Evolutionary conservation across 2,888 invertebrate genomes (phyloP).

Genomic region (Ptychoptera contaminata): DNA sequence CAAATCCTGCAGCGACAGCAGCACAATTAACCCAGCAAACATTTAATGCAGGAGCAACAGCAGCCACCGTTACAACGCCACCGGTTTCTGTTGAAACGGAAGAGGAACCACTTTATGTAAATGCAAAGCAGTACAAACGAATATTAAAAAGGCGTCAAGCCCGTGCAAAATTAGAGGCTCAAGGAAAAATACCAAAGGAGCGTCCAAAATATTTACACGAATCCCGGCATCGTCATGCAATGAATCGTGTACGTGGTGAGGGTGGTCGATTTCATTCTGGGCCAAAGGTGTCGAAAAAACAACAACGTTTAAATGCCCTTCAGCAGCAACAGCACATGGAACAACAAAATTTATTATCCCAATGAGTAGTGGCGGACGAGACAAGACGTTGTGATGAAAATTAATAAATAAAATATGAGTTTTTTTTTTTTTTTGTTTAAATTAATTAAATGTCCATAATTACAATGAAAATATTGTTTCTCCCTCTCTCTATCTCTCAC

Average conservation of each 20-base stretch:
- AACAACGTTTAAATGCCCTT: too few species aligned
- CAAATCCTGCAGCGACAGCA: constrained; percentile 11
- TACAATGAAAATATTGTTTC: too few species aligned
- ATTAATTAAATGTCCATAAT: too few species aligned
- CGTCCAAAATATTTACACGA: constrained; percentile 97
- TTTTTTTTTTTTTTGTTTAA: too few species aligned
- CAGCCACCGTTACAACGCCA: not conserved
- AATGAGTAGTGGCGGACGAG: too few species aligned
- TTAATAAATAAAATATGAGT: too few species aligned
- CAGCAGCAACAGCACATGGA: too few species aligned
- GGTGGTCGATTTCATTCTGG: constrained; percentile 91
- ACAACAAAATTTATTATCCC: too few species aligned
- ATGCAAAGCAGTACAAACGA: constrained; percentile 93
- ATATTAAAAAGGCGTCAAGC: constrained; percentile 91
- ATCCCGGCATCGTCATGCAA: constrained; percentile 90
- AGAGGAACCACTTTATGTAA: constrained; percentile 94
- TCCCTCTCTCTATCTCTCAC: too few species aligned
- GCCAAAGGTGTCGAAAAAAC: constrained; percentile 15
- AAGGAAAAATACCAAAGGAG: constrained; percentile 88
- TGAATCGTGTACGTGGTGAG: constrained; percentile 93
- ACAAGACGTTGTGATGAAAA: too few species aligned
- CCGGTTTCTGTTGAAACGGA: constrained; percentile 35
- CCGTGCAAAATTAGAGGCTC: constrained; percentile 71
- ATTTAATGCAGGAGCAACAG: not conserved
- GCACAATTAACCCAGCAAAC: constrained; percentile 13